phyloP scores from a whole-genome alignment of 2,113 vertebrate genomes.

The Chionodraco myersi region DNA sequence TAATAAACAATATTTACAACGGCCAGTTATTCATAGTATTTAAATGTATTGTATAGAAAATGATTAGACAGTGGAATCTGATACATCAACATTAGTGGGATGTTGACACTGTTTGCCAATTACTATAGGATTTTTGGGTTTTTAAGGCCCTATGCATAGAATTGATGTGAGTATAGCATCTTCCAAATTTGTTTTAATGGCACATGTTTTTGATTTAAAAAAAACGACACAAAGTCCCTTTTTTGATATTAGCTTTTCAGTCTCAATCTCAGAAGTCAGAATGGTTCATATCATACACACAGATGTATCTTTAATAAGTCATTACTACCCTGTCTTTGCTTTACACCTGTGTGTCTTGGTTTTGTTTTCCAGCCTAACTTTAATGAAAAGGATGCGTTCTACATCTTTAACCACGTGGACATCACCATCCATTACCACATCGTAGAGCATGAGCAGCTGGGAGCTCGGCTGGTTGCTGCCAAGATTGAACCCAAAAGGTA shows the following conservation, averaged over 20 bases:
- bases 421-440: conserved; percentile 92
- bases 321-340: background rate
- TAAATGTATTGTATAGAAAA: background rate
- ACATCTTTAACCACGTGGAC: conserved; percentile 96
- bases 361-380: conserved; percentile 87
- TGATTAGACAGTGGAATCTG: background rate
- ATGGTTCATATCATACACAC: background rate
- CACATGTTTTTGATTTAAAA: too few species aligned
- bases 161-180: background rate
- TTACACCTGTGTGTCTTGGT: conserved; percentile 9
- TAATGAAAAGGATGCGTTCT: conserved; percentile 91
- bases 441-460: conserved; percentile 88
- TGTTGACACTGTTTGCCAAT: background rate
- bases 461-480: conserved; percentile 92
- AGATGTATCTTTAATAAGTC: background rate
- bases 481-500: conserved; percentile 97
- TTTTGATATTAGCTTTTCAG: too few species aligned
- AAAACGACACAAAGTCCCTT: too few species aligned
- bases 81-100: background rate
- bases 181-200: too few species aligned
- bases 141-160: background rate
- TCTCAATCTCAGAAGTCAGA: background rate
- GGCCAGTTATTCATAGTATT: background rate
- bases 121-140: too few species aligned
- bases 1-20: background rate